Conservation (phyloP, 2,797 vertebrate species). For the Ibycter americanus region DNA sequence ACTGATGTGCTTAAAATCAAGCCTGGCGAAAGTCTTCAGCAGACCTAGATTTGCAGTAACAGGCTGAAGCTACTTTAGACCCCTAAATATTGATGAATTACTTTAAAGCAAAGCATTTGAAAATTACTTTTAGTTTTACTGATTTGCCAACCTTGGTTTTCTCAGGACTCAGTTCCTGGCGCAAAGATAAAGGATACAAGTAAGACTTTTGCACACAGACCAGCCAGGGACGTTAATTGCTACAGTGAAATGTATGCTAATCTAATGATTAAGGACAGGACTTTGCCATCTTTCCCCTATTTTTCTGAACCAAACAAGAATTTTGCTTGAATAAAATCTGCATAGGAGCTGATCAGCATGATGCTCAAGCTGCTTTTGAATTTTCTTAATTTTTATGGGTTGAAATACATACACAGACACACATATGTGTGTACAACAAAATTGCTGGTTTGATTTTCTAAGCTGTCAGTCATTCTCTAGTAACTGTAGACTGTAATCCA, state of each 20-base stretch:
- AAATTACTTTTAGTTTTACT: neutral
- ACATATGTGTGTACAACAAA: neutral
- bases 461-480: neutral
- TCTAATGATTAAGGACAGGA: neutral
- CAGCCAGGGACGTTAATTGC: neutral
- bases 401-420: neutral
- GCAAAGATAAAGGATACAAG: neutral
- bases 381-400: neutral
- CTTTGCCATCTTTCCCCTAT: neutral
- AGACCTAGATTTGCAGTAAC: neutral
- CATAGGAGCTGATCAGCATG: neutral
- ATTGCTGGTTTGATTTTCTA: neutral
- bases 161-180: neutral
- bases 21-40: neutral
- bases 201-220: neutral
- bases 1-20: neutral
- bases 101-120: neutral
- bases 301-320: neutral
- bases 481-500: neutral
- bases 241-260: neutral
- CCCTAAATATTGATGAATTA: neutral
- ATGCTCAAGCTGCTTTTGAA: neutral
- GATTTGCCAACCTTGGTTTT: neutral
- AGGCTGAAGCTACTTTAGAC: neutral
- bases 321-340: neutral